A percentile compares a stretch with the other conserved stretches of the same genome.
These are phyloP conservation scores for Stegodyphus dumicola DNA, from an alignment of 1,140 invertebrate genomes.

Conservation along the genomic window DNA sequence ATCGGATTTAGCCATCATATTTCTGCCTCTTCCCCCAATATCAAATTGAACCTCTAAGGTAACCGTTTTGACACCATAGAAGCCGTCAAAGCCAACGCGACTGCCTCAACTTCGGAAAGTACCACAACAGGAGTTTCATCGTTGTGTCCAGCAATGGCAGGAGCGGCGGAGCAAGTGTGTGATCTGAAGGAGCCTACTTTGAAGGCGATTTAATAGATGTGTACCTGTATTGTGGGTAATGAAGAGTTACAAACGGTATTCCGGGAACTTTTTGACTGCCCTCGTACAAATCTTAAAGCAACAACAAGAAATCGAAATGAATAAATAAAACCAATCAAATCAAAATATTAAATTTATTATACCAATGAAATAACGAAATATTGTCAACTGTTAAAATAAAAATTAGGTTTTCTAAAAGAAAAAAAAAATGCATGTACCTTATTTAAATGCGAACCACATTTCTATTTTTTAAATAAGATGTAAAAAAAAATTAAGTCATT, in stretches of 20 bases:
- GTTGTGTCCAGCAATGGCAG: not conserved
- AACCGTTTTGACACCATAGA: not conserved
- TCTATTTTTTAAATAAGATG: too few relatives aligned
- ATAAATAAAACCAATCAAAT: too few relatives aligned
- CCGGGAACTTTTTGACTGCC: not conserved
- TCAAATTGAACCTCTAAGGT: not conserved
- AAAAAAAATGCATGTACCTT: too few relatives aligned
- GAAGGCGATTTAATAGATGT: not conserved
- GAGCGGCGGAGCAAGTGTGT: not conserved
- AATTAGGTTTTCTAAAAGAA: too few relatives aligned
- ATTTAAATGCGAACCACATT: too few relatives aligned
- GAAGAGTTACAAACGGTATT: not conserved
- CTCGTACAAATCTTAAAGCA: not conserved
- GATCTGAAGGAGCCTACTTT: not conserved
- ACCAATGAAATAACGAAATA: too few relatives aligned
- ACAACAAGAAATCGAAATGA: not conserved
- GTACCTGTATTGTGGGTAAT: not conserved
- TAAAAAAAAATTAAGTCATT: too few relatives aligned
- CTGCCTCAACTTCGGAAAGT: not conserved
- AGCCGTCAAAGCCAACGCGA: not conserved
- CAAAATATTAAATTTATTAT: too few relatives aligned
- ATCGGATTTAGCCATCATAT: not conserved
- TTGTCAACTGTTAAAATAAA: too few relatives aligned
- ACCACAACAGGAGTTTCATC: not conserved
- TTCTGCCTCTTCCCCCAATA: not conserved